Conservation (phyloP, 2,797 vertebrate genomes). For the Sebastes reedi region DNA sequence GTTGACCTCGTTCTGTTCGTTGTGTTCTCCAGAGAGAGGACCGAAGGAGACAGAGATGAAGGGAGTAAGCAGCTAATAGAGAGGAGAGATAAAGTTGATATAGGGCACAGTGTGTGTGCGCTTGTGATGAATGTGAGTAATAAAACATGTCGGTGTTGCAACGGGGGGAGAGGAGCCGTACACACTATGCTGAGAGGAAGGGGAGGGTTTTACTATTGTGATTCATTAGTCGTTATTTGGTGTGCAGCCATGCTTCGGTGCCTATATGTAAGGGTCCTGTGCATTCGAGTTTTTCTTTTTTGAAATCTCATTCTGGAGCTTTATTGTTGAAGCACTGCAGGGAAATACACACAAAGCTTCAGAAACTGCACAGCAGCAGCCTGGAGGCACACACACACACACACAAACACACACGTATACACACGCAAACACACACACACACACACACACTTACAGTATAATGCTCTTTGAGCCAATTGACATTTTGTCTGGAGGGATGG, state of each 20-base stretch:
- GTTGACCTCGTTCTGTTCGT: slow-evolving; percentile 64
- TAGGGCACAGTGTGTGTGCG: slow-evolving; percentile 22
- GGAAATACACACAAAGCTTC: slow-evolving; percentile 35
- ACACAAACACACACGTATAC: slow-evolving; percentile 12
- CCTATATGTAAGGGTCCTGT: not conserved
- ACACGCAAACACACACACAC: slow-evolving; percentile 4
- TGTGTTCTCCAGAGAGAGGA: slow-evolving; percentile 49
- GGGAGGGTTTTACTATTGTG: slow-evolving; percentile 37
- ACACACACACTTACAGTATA: slow-evolving; percentile 31
- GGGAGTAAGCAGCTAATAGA: slow-evolving; percentile 64
- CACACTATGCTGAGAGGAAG: slow-evolving; percentile 27
- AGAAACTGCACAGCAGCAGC: slow-evolving; percentile 31
- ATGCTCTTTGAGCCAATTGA: slow-evolving; percentile 54
- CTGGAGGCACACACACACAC: slow-evolving; percentile 28
- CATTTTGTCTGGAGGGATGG: slow-evolving; percentile 62
- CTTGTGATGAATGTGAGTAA: slow-evolving; percentile 69
- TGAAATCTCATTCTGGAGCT: slow-evolving; percentile 15
- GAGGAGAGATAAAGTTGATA: slow-evolving; percentile 71
- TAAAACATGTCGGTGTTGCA: slow-evolving; percentile 57
- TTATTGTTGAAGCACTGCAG: slow-evolving; percentile 30
- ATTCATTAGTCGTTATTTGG: slow-evolving; percentile 37
- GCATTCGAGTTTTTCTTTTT: not conserved
- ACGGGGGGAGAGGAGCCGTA: slow-evolving; percentile 11
- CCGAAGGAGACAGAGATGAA: slow-evolving; percentile 65
- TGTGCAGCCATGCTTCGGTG: not conserved